Percentiles rank a stretch among this genome's conserved stretches.
phyloP scores from a whole-genome alignment of 2,113 vertebrate genomes.

The Notothenia rossii region DNA sequence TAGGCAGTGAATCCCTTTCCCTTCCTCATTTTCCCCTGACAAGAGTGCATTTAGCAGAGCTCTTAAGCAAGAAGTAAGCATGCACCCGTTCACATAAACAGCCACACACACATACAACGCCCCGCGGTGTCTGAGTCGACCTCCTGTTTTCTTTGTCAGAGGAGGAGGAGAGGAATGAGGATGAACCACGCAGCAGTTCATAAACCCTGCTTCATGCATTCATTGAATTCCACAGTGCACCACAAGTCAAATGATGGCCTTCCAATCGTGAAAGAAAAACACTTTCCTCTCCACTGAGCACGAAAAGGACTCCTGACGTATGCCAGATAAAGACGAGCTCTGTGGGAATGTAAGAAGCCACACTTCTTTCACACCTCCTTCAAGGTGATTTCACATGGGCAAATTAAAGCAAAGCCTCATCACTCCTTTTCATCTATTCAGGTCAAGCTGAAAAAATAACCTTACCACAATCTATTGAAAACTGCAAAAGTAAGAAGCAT shows the following conservation, averaged over 20 bases:
- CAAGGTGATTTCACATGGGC: slow-evolving; percentile 23
- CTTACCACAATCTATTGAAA: not conserved
- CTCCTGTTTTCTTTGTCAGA: slow-evolving; percentile 29
- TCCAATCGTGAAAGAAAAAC: slow-evolving; percentile 47
- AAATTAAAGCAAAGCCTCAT: slow-evolving; percentile 29
- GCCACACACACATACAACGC: slow-evolving; percentile 16
- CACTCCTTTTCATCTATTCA: slow-evolving; percentile 11
- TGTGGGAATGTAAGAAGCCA: slow-evolving; percentile 8
- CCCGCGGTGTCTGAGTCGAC: slow-evolving; percentile 10
- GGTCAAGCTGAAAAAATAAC: slow-evolving; percentile 2
- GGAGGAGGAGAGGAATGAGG: slow-evolving; percentile 32
- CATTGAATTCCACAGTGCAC: slow-evolving; percentile 60
- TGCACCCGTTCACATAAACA: slow-evolving; percentile 37
- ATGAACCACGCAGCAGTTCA: slow-evolving; percentile 52
- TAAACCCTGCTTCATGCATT: slow-evolving; percentile 51
- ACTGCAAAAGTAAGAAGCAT: slow-evolving; percentile 14
- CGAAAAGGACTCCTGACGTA: not conserved
- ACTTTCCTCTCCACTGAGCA: slow-evolving; percentile 16
- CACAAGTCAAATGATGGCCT: slow-evolving; percentile 60
- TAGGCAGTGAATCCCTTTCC: not conserved
- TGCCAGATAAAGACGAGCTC: slow-evolving; percentile 17
- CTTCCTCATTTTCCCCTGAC: slow-evolving; percentile 9
- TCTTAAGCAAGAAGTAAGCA: not conserved
- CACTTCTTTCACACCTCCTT: not conserved
- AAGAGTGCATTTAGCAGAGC: slow-evolving; percentile 5